A percentile compares a stretch with the other conserved stretches of the same genome.
These are phyloP conservation scores for Rhyacophila brunnea DNA, from an alignment of 1,140 invertebrate species.

Conservation along the genomic window DNA sequence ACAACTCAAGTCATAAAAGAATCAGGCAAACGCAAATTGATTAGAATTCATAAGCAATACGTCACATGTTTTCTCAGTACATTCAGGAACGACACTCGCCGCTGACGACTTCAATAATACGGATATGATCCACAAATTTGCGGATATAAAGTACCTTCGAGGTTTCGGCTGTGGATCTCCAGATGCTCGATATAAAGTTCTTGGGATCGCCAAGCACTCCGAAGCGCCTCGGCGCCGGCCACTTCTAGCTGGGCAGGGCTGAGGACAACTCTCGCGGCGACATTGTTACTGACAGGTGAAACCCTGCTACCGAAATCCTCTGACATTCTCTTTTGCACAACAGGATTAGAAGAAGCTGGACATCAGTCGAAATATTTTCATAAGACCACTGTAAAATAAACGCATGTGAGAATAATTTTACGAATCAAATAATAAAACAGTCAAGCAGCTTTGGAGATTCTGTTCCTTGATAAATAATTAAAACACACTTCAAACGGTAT, in stretches of 20 bases:
- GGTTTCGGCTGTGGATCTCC: constrained; percentile 53
- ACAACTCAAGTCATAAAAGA: constrained; percentile 20
- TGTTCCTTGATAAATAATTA: not conserved
- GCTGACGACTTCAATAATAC: constrained; percentile 6
- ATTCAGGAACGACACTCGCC: not conserved
- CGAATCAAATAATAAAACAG: not conserved
- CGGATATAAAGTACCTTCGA: constrained; percentile 52
- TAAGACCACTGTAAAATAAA: constrained; percentile 26
- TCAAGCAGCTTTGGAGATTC: not conserved
- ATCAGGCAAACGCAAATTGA: constrained; percentile 13
- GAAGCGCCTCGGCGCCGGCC: constrained; percentile 46
- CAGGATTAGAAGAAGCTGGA: constrained; percentile 18
- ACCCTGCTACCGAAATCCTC: constrained; percentile 15
- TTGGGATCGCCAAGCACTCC: constrained; percentile 51
- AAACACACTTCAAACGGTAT: not conserved
- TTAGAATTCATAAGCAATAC: not conserved
- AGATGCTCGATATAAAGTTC: constrained; percentile 54
- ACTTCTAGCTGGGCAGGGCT: constrained; percentile 49
- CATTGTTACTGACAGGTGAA: constrained; percentile 13
- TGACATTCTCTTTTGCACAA: constrained; percentile 21
- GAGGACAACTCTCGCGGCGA: constrained; percentile 45
- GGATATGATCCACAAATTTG: constrained; percentile 24
- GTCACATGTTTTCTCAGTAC: too few species aligned
- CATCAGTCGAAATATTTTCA: constrained; percentile 10
- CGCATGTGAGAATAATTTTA: constrained; percentile 12